Conservation (phyloP, 2,888 invertebrate species). For the Scaptomyza parva region DNA sequence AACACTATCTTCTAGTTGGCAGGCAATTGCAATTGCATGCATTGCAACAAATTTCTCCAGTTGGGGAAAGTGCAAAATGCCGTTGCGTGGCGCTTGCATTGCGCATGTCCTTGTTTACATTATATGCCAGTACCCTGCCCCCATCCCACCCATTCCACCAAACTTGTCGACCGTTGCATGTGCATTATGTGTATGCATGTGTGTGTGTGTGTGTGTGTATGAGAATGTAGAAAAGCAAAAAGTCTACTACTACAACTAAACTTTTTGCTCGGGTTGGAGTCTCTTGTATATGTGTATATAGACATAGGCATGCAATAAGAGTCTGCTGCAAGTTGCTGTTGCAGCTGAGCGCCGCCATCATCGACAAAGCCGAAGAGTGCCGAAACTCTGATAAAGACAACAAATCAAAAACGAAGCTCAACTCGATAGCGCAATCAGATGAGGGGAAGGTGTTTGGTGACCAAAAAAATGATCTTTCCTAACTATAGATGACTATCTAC, state of each 20-base stretch:
- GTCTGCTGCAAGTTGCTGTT: constrained; percentile 39
- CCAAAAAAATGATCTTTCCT: constrained; percentile 10
- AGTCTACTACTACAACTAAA: constrained; percentile 73
- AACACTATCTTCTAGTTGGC: constrained; percentile 76
- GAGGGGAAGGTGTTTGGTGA: background rate
- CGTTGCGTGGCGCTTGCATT: constrained; percentile 42
- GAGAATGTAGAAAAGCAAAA: constrained; percentile 77
- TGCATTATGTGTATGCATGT: constrained; percentile 20
- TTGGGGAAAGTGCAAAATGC: constrained; percentile 65
- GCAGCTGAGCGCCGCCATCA: constrained; percentile 62
- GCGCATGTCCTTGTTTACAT: constrained; percentile 80
- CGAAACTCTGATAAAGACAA: constrained; percentile 31
- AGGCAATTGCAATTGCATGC: constrained; percentile 74
- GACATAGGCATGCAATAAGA: background rate
- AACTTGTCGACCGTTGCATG: constrained; percentile 47
- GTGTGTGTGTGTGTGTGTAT: constrained; percentile 39
- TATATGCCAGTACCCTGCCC: constrained; percentile 62
- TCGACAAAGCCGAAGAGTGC: constrained; percentile 11
- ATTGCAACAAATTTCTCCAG: constrained; percentile 71
- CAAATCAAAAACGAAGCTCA: constrained; percentile 23
- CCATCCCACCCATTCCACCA: constrained; percentile 21
- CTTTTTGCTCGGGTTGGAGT: constrained; percentile 31
- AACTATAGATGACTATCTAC: background rate
- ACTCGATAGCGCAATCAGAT: background rate
- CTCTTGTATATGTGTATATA: constrained; percentile 4